phyloP scores from a whole-genome alignment of 2,113 vertebrate genomes.

The Paramormyrops kingsleyae region DNA sequence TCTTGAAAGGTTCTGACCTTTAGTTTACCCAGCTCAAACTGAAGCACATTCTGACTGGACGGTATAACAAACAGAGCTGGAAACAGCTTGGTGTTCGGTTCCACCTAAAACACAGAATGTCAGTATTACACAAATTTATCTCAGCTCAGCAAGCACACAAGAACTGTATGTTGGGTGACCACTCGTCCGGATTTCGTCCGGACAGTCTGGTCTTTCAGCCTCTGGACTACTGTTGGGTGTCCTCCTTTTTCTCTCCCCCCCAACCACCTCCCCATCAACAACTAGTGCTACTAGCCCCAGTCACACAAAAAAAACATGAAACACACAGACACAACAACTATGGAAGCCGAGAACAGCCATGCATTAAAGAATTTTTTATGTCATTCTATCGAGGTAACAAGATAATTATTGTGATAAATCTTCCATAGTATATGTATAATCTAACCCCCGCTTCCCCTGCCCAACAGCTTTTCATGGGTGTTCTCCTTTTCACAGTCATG shows the following conservation, averaged over 20 bases:
- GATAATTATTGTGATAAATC: not conserved
- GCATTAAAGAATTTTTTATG: not conserved
- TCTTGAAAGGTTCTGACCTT: constrained; percentile 60
- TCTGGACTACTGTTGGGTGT: not conserved
- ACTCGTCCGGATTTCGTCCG: not conserved
- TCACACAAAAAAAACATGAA: not conserved
- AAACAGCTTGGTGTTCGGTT: constrained; percentile 88
- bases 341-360: not conserved
- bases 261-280: not conserved
- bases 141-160: not conserved
- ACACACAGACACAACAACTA: not conserved
- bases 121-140: not conserved
- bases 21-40: constrained; percentile 86
- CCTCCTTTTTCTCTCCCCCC: not conserved
- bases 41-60: constrained; percentile 79
- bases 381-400: not conserved
- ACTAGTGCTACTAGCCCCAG: not conserved
- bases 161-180: not conserved
- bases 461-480: not conserved
- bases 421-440: not conserved
- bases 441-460: not conserved
- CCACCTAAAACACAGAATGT: constrained; percentile 64
- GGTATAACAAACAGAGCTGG: constrained; percentile 82
- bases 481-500: not conserved
- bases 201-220: not conserved